Conservation (phyloP, 2,113 vertebrate species). For the Cephalopterus ornatus region DNA sequence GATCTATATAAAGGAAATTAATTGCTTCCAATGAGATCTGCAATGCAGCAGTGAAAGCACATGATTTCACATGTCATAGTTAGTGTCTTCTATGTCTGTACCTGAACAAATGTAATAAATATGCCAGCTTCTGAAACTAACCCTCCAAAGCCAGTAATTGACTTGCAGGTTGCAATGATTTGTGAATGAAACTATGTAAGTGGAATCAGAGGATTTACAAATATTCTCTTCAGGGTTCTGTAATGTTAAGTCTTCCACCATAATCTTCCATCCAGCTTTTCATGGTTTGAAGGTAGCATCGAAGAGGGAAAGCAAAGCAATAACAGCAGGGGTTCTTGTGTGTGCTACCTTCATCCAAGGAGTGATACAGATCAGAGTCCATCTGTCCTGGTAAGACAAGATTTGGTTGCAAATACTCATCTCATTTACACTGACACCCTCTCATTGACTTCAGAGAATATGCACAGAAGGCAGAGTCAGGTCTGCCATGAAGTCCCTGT, state of each 20-base stretch:
- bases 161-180: background rate
- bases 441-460: background rate
- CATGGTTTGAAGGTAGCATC: background rate
- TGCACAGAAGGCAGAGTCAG: background rate
- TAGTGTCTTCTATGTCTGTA: background rate
- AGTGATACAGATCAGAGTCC: background rate
- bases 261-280: background rate
- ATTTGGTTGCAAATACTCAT: background rate
- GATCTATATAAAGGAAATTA: slow-evolving; percentile 43
- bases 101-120: slow-evolving; percentile 46
- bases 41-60: slow-evolving; percentile 25
- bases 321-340: background rate
- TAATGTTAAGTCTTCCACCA: background rate
- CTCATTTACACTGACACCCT: background rate
- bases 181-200: background rate
- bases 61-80: slow-evolving; percentile 16
- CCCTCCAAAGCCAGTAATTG: background rate
- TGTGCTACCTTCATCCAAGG: background rate
- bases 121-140: background rate
- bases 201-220: background rate
- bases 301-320: background rate
- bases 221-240: background rate
- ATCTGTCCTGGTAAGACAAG: background rate
- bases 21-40: slow-evolving; percentile 36
- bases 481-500: background rate